phyloP scores from a whole-genome alignment of 1,140 invertebrate species.

The Drosophila mayri region DNA sequence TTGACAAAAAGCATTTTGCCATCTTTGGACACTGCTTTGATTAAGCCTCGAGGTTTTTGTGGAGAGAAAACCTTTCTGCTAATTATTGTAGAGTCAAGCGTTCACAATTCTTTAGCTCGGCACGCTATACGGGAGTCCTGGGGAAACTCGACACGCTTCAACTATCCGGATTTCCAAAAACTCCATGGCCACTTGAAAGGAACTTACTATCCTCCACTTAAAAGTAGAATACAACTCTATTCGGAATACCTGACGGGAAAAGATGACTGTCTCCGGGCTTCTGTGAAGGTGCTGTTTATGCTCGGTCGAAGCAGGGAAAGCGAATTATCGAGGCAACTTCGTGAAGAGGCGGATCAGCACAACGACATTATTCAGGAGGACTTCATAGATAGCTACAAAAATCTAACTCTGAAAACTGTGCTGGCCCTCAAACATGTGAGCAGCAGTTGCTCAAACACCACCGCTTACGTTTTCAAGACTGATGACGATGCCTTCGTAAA shows the following conservation, averaged over 20 bases:
- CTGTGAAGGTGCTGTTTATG: constrained; percentile 70
- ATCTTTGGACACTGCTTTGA: constrained; percentile 88
- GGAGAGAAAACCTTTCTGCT: constrained; percentile 87
- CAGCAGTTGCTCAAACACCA: constrained; percentile 87
- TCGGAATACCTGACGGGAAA: constrained; percentile 43
- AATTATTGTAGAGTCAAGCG: constrained; percentile 91
- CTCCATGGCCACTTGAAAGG: constrained; percentile 61
- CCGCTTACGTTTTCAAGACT: constrained; percentile 91
- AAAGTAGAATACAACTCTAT: constrained; percentile 41
- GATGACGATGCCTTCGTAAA: constrained; percentile 95
- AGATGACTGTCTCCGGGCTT: constrained; percentile 10
- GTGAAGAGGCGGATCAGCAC: constrained; percentile 59
- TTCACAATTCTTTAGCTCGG: constrained; percentile 87
- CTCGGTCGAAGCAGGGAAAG: constrained; percentile 45
- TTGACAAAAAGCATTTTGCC: constrained; percentile 89
- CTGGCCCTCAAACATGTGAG: constrained; percentile 93
- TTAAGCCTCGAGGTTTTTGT: constrained; percentile 88
- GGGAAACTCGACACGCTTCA: constrained; percentile 87
- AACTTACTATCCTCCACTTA: constrained; percentile 45
- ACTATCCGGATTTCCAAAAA: constrained; percentile 85
- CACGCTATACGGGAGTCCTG: constrained; percentile 92
- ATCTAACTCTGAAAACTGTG: constrained; percentile 96
- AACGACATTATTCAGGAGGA: constrained; percentile 95
- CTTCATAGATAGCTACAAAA: constrained; percentile 95
- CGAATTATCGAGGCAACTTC: constrained; percentile 52